Base-by-base conservation (phyloP, 92 coral and sea anemone genomes). In the Desmophyllum pertusum region DNA sequence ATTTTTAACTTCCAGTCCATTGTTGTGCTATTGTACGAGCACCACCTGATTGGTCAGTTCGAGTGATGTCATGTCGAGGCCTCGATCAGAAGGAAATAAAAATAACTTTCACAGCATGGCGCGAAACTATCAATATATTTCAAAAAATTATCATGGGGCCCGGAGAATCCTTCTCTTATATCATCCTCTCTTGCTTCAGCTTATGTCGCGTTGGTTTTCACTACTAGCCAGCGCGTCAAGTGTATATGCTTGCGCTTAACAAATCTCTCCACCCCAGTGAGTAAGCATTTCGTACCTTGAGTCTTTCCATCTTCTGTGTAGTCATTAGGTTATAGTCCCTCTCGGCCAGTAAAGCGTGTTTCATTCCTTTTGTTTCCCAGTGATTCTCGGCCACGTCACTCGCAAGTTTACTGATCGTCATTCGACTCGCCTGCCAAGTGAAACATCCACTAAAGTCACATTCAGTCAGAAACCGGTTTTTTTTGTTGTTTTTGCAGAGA, bases 361-460 rank as follows among this genome's bases (percentile, higher is more conserved):
- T 90, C 92, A 94, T 94, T 37, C 98, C 98, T 75, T 90, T 94
- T 10, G 96, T 96, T 42, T 94, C 98, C 94, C 98, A 92, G 84
- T 75, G 89, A 66, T 91, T 89, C 79, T 94, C 96, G 2, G 95
- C 92, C 77, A 90, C 96, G 63, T 92, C 96, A 35, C 98, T 92
- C 10, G 95, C 91, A 14, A 96, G 98, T 77, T 89, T 92, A 42
- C 90, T 92, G 72, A 96, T 93, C 36, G 98, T 91, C 90, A 94
- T 71, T 35, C 98, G 95, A 69, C 98, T 96, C 30, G 98, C 89
- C 98, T 95, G 91, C 14, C 1, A n/a, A 76, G 40, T 11, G 41
- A 50, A 50, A n/a, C 21, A 27, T 9, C 0, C 23, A 9, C 72
- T 11, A 15, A 0, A 3, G 4, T 41, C 11, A 2, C 40, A 0